A percentile compares a stretch with the other conserved stretches of the same genome.
These are phyloP conservation scores for Ciconia stormi DNA, from an alignment of 2,113 vertebrate species.

Conservation along the genomic window DNA sequence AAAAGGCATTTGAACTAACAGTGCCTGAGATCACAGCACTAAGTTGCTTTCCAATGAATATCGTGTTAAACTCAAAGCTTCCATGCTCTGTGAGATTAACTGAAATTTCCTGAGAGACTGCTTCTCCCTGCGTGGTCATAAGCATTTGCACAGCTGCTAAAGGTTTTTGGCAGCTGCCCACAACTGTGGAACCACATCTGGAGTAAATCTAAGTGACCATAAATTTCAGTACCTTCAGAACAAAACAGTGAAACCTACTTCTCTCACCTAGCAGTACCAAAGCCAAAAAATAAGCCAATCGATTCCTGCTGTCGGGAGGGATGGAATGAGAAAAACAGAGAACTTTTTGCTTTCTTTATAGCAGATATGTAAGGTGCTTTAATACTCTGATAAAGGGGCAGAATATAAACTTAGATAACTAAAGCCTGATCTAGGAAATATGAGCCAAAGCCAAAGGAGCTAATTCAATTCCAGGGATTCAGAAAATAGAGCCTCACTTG, in stretches of 20 bases:
- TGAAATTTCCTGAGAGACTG: constrained; percentile 33
- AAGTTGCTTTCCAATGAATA: neutral
- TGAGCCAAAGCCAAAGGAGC: neutral
- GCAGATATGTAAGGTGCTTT: neutral
- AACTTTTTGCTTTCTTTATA: neutral
- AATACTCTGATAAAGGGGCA: neutral
- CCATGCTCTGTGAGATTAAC: neutral
- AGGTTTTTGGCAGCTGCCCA: constrained; percentile 5
- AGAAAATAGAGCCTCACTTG: neutral
- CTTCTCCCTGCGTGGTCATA: neutral
- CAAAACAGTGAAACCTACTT: neutral
- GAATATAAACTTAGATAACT: neutral
- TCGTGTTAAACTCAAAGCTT: constrained; percentile 17
- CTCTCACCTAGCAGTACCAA: neutral
- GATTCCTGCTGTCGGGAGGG: neutral
- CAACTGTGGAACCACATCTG: constrained; percentile 33
- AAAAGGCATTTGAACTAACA: neutral
- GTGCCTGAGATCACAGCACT: neutral
- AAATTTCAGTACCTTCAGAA: constrained; percentile 41
- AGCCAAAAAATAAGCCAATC: neutral
- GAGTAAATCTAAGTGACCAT: constrained; percentile 14
- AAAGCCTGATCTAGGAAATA: neutral
- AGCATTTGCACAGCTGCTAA: constrained; percentile 45
- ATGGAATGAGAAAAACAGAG: constrained; percentile 16
- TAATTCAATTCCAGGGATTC: neutral